These are phyloP conservation scores for Coccyzus lansbergi DNA, from an alignment of 2,797 vertebrate genomes.

Conservation along the genomic window DNA sequence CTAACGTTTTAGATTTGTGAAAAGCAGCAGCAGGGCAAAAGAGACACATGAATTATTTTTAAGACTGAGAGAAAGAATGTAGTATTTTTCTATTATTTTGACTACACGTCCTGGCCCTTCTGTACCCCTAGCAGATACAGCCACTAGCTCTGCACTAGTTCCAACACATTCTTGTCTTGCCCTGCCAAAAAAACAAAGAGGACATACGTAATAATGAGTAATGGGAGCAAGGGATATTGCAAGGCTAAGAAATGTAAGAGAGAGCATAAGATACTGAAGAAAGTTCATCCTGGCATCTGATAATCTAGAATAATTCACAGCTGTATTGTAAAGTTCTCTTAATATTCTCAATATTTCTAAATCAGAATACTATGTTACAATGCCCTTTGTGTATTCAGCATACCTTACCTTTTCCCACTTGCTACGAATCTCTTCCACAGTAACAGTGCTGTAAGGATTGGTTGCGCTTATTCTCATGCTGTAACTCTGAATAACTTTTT, in stretches of 20 bases:
- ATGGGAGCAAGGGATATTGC: background rate
- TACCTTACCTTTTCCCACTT: constrained; percentile 95
- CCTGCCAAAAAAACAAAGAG: background rate
- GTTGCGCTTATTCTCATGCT: constrained; percentile 86
- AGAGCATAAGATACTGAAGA: background rate
- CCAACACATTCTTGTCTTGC: background rate
- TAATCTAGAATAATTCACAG: background rate
- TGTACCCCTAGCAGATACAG: background rate
- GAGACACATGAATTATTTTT: background rate
- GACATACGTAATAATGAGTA: background rate
- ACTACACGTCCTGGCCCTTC: background rate
- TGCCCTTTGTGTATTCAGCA: background rate
- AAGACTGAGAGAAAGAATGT: background rate
- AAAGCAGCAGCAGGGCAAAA: background rate
- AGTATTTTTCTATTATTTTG: background rate
- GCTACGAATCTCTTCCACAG: constrained; percentile 88
- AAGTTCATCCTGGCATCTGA: background rate
- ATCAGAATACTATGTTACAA: background rate
- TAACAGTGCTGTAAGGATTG: constrained; percentile 93
- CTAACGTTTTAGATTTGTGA: background rate
- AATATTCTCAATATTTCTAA: background rate
- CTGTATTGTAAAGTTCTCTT: background rate
- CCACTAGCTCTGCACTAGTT: background rate
- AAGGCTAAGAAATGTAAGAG: background rate
- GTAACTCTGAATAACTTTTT: constrained; percentile 96